phyloP scores from a whole-genome alignment of 1,140 invertebrate species.

The Rhyacophila brunnea region DNA sequence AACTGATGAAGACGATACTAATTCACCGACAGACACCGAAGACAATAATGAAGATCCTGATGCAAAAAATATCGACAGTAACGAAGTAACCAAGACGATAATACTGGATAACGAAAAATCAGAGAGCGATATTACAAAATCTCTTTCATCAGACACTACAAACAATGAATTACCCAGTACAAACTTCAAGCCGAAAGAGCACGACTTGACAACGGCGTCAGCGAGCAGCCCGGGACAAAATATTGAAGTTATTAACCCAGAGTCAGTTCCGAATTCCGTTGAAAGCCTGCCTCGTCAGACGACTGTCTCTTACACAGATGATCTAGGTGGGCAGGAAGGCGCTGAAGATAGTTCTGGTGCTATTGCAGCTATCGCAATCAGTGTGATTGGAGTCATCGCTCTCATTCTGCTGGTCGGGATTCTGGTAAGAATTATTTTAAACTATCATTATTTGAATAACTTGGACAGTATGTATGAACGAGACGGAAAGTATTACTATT shows the following conservation, averaged over 20 bases:
- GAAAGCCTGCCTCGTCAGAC: not conserved
- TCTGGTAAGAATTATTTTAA: conserved; percentile 64
- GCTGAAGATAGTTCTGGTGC: conserved; percentile 36
- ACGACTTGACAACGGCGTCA: conserved; percentile 1
- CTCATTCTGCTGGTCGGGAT: conserved; percentile 64
- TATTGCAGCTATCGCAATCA: conserved; percentile 56
- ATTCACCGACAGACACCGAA: conserved; percentile 6
- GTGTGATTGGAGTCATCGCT: conserved; percentile 54
- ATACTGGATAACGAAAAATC: conserved; percentile 14
- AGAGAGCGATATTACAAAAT: conserved; percentile 17
- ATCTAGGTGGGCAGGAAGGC: conserved; percentile 13
- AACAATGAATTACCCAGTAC: conserved; percentile 4
- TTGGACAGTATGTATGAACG: too few species aligned
- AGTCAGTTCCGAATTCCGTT: not conserved
- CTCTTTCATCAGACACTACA: not conserved
- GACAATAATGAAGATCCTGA: conserved; percentile 22
- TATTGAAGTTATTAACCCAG: conserved; percentile 30
- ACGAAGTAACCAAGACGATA: conserved; percentile 6
- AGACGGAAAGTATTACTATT: too few species aligned
- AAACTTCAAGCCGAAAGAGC: not conserved
- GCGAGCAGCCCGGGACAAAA: not conserved
- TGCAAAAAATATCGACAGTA: conserved; percentile 15
- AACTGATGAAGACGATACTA: conserved; percentile 9
- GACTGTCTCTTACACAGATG: conserved; percentile 4
- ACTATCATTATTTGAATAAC: too few species aligned